Evolutionary conservation across 2,113 vertebrate species (phyloP), one percentile per base, ranked within the genome.

Genomic region (Rhinopomastus cyanomelas): DNA sequence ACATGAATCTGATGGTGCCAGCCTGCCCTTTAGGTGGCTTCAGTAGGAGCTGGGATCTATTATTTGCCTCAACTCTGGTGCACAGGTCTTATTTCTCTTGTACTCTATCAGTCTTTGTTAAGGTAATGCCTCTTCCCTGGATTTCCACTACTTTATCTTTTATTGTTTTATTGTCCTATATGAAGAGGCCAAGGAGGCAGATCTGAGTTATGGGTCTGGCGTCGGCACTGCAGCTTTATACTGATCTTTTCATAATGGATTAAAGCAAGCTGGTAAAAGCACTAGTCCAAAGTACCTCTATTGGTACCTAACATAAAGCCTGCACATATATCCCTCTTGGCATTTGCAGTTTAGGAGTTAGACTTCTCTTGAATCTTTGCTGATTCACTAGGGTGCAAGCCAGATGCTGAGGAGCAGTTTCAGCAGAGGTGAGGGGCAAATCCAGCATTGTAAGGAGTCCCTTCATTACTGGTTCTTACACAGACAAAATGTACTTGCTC

Each of bases 191-290:
- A 90, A 91, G 34, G 59, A 78, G 57, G 17, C 49, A 75, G 12
- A 64, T 68, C 48, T 68, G 92, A 95, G 74, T 56, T 72, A 18
- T 60, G 34, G 32, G 34, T 48, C 53, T 77, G 44, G 48, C 57
- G 32, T 1, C 3, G 67, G 34, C 18, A 48, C 16, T 88, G 60
- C 56, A 67, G 73, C 14, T 48, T 93, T 71, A 65, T 84, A 32
- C 39, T 90, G 90, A 88, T 73, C 44, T 91, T 95, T 93, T 83
- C 39, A 21, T 65, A 75, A 59, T 30, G 53, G 53, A 88, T 93
- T 90, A 64, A 75, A 52, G 56, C 34, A 75, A 81, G 30, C 29
- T 51, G 59, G 17, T 29, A 71, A 86, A 89, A 89, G 6, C 22
- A 61, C 15, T 64, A 64, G 51, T 81, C 66, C 67, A 48, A 57